Base-by-base conservation (phyloP, 2,113 vertebrate species). In the Crotalus viridis region DNA sequence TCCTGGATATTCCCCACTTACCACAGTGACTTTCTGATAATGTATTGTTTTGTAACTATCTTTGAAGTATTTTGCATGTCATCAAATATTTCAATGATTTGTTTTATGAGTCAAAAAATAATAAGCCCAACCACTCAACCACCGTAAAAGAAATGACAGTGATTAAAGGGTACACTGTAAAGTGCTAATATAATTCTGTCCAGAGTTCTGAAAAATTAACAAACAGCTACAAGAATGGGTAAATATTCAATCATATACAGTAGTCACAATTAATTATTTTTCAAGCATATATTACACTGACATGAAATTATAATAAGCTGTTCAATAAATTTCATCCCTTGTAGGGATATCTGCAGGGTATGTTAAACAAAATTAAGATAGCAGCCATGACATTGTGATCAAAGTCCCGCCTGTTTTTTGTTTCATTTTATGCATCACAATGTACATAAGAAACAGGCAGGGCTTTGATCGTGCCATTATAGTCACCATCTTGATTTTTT, bases 61-160 rank as follows among this genome's bases (percentile, higher is more conserved):
- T 93, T 85, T 51, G 87, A 92, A 89, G 93, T 15, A 43, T 94
- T 85, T 89, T 55, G 43, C n/a, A 90, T 88, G 39, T 92, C 22
- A 55, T 89, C 21, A 28, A 0, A 0, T 3, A 90, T 94, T 92
- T 93, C 0, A 59, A 86, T 87, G 57, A 51, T 56, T 10, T 56
- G 91, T 22, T 24, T 87, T 89, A 2, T 51, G 2, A 91, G 87
- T 33, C 92, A 92, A 10, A 21, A 4, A 88, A 52, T 3, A 12
- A 1, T n/a, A 89, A 93, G 64, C 21, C 22, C 57, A 90, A 43
- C 59, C 51, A 24, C 26, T 17, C 59, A 90, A 56, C 64, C 52
- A 26, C 39, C 7, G 17, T 48, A 52, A 87, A 69, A 87, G n/a
- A 13, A 90, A 9, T 0, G 48, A 6, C 0, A 93, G 81, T 3